These are phyloP conservation scores for Drosophila kohkoa DNA, from an alignment of 1,140 invertebrate species.

Conservation along the genomic window DNA sequence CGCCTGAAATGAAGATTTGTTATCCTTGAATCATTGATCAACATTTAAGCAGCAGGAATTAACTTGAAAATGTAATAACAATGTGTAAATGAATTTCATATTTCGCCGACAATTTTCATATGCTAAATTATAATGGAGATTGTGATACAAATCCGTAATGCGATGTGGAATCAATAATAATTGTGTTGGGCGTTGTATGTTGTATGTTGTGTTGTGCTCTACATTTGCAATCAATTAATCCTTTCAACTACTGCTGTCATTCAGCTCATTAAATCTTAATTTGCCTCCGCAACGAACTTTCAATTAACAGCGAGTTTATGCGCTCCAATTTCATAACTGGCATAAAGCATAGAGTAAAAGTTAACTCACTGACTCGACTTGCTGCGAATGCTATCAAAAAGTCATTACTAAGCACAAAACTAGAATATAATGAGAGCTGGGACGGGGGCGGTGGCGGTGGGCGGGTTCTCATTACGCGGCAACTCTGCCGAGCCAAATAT, in stretches of 20 bases:
- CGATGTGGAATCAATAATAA: not conserved
- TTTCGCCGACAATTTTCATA: not conserved
- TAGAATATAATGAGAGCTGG: conserved; percentile 46
- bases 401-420: conserved; percentile 75
- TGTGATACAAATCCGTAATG: not conserved
- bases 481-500: conserved; percentile 52
- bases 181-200: not conserved
- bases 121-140: not conserved
- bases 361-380: conserved; percentile 18
- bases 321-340: conserved; percentile 19
- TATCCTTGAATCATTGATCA: too few species aligned
- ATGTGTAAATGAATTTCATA: not conserved
- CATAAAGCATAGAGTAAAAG: conserved; percentile 7
- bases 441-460: too few species aligned
- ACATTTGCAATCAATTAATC: conserved; percentile 23
- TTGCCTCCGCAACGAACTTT: conserved; percentile 22
- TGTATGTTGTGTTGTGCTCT: not conserved
- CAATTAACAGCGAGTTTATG: conserved; percentile 55
- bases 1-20: too few species aligned
- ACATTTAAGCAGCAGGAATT: too few species aligned
- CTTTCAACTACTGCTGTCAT: conserved; percentile 33
- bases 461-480: conserved; percentile 43
- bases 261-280: conserved; percentile 48
- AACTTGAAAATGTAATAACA: too few species aligned
- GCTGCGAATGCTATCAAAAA: conserved; percentile 61